phyloP scores from a whole-genome alignment of 1,140 invertebrate genomes.

The Dufourea novaeangliae region DNA sequence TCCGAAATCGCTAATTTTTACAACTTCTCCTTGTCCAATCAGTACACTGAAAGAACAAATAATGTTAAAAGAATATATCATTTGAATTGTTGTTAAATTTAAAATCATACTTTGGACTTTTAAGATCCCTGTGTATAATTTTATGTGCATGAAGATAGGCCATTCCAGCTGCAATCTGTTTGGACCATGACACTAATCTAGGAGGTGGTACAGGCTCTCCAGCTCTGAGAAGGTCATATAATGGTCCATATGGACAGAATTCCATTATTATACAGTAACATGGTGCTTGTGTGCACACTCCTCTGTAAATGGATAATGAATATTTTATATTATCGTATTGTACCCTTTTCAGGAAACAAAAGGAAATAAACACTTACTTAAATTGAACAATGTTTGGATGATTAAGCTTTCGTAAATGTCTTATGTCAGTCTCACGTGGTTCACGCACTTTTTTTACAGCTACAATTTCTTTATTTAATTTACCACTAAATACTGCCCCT shows the following conservation, averaged over 20 bases:
- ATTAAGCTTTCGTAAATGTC: constrained; percentile 95
- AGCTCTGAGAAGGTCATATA: constrained; percentile 94
- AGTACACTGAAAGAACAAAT: constrained; percentile 88
- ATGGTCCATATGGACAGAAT: constrained; percentile 96
- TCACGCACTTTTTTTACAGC: constrained; percentile 98
- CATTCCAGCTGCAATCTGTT: constrained; percentile 98
- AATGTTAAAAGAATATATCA: constrained; percentile 9
- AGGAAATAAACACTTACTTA: constrained; percentile 84
- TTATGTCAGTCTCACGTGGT: constrained; percentile 96
- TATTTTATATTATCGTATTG: constrained; percentile 6
- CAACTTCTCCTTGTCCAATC: constrained; percentile 93
- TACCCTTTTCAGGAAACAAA: neutral
- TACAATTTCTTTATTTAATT: constrained; percentile 91
- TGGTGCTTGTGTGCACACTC: constrained; percentile 96
- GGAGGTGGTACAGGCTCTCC: constrained; percentile 91
- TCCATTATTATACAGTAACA: constrained; percentile 99
- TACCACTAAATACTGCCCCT: constrained; percentile 96
- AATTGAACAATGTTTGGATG: constrained; percentile 99
- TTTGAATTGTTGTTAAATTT: constrained; percentile 11
- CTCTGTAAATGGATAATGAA: constrained; percentile 83
- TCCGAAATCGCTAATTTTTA: constrained; percentile 99
- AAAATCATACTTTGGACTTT: constrained; percentile 95
- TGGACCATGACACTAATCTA: constrained; percentile 94
- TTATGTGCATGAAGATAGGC: constrained; percentile 97
- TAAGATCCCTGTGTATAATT: constrained; percentile 98